Evolutionary conservation across 2,888 invertebrate genomes (phyloP), one percentile per base, ranked within the genome.

Genomic region (Ennomos erosarius): DNA sequence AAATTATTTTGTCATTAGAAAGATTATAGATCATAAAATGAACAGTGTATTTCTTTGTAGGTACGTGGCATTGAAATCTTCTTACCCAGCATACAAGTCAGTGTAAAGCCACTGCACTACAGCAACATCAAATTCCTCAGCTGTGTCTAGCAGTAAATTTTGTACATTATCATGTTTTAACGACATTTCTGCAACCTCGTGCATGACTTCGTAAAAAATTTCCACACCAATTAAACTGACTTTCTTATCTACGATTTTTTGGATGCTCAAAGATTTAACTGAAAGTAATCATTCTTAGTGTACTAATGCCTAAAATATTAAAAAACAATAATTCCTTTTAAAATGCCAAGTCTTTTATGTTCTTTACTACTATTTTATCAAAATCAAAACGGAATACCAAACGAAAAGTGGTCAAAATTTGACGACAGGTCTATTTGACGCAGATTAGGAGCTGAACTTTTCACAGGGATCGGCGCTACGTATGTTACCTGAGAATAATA

Each of bases 11-110:
- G 6, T 26, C 26, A 26, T 26, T 26, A 26, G 26, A 6, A 4
- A 26, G 26, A 26, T 26, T 6, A 26, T 6, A 26, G 26, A 26
- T 26, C 26, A 26, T 26, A 6, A 26, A 26, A 26, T 26, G 4
- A 26, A 26, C 26, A n/a, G n/a, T n/a, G n/a, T n/a, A n/a, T n/a
- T n/a, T n/a, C n/a, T n/a, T n/a, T n/a, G n/a, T n/a, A n/a, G n/a
- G n/a, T n/a, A n/a, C n/a, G n/a, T n/a, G n/a, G n/a, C n/a, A 16
- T 16, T 16, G 16, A 16, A 16, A 26, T 6, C 26, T 26, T 26
- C 73, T 74, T 68, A 82, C 84, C 79, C 81, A 6, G 78, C 60
- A 59, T 70, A 76, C 11, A 81, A 10, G 48, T 84, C 82, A 13
- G 63, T 62, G 49, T 79, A 82, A 51, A 80, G 53, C 62, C 79